Base-by-base conservation (phyloP, 2,113 vertebrate species). In the pig (Sus scrofa) region DNA sequence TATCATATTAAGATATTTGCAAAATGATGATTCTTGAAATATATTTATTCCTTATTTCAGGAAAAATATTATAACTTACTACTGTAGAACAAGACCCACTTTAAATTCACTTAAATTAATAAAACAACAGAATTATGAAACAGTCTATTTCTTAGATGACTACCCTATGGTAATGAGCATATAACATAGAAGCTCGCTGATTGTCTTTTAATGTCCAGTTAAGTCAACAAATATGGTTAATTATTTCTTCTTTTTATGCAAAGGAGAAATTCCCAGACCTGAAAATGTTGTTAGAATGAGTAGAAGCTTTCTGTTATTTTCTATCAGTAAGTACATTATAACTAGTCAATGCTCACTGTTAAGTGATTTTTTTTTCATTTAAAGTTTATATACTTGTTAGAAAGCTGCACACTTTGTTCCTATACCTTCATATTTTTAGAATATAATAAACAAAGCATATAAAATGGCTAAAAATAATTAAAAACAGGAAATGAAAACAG, bases 371-470 rank as follows among this genome's bases (percentile, higher is more conserved):
- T 65, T 89, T 95, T 89, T 75, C 39, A 88, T 68, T 89, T 37
- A 84, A 70, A 71, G 44, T 54, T 86, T 92, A 75, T 26, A 70
- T 27, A 70, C 27, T 39, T 70, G 15, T 24, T 63, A 70, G 58
- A 89, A 90, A 30, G 7, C 16, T 63, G 16, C n/a, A 54, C 7
- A 63, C 2, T 81, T 82, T 93, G 44, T 95, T 85, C 34, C n/a
- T 95, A 26, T 44, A 60, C 22, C 63, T 86, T 86, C 68, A 71
- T 90, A 86, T 96, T 65, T 86, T 67, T 95, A 71, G 27, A 83
- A 90, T 71, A 22, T 90, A 93, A 95, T 75, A 90, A 83, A 90
- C 65, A 44, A 16, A 83, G 86, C 32, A 86, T 60, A 87, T 93
- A 39, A 70, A 92, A 89, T 27, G 6, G 22, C 73, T 96, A 67